Evolutionary conservation across 1,140 invertebrate genomes (phyloP).

Genomic region (Drosophila bocki): DNA sequence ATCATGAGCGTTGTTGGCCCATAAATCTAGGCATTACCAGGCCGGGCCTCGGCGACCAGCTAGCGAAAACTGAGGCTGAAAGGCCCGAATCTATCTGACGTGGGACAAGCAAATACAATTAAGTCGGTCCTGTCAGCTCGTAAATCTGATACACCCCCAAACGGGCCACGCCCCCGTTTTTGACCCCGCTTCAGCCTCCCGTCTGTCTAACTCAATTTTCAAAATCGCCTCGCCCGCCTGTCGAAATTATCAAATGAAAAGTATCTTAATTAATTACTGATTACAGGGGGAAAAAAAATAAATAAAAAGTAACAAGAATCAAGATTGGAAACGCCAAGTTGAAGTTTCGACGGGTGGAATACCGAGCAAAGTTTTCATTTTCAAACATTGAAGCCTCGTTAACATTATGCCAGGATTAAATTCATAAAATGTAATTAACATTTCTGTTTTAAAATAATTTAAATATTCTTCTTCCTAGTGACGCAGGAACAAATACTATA

Average conservation of each 20-base stretch:
- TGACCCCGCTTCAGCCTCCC: slow-evolving; percentile 28
- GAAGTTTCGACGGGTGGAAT: background rate
- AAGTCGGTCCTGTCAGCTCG: slow-evolving; percentile 68
- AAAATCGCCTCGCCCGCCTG: slow-evolving; percentile 34
- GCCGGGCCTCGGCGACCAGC: slow-evolving; percentile 33
- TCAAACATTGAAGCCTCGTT: background rate
- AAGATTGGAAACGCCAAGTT: slow-evolving; percentile 15
- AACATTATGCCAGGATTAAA: background rate
- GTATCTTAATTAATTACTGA: slow-evolving; percentile 83
- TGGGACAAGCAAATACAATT: slow-evolving; percentile 79
- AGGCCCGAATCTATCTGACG: slow-evolving; percentile 55
- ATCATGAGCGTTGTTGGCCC: slow-evolving; percentile 34
- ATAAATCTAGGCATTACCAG: slow-evolving; percentile 53
- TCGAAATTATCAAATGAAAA: slow-evolving; percentile 73
- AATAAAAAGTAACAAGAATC: slow-evolving; percentile 37
- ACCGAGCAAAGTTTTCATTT: background rate
- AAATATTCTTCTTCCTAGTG: background rate
- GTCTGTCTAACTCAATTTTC: slow-evolving; percentile 19
- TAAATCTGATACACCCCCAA: slow-evolving; percentile 63
- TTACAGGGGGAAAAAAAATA: slow-evolving; percentile 39
- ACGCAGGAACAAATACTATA: background rate
- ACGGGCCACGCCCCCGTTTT: slow-evolving; percentile 20
- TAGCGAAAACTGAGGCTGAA: slow-evolving; percentile 21
- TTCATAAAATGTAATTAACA: background rate
- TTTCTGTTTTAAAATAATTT: background rate